A percentile compares a stretch with the other conserved stretches of the same genome.
Conservation (phyloP, 30 jellyfish, hydroid and myxozoan genomes). For the Hydractinia symbiolongicarpus region DNA sequence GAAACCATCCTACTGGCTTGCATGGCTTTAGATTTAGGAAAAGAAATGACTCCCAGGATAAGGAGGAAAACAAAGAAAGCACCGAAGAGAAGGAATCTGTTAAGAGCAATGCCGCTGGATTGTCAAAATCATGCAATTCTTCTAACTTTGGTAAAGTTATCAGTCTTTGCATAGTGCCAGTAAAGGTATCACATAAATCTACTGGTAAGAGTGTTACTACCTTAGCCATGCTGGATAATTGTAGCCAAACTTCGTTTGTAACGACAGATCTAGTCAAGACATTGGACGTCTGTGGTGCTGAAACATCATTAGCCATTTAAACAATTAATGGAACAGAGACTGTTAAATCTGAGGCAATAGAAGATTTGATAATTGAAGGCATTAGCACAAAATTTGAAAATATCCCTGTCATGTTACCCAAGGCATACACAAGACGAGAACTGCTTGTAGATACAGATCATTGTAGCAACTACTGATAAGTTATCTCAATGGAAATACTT, state of each 20-base stretch:
- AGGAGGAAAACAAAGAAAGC: background rate
- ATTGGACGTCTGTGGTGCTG: background rate
- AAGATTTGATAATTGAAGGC: background rate
- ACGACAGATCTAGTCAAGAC: conserved; percentile 13
- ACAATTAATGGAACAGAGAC: conserved; percentile 5
- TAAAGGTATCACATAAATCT: conserved; percentile 11
- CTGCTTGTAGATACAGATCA: conserved; percentile 15
- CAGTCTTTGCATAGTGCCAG: conserved; percentile 37
- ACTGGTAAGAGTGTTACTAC: background rate
- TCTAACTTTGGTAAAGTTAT: no score
- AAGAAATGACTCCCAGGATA: background rate
- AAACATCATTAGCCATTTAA: background rate
- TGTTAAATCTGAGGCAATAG: background rate
- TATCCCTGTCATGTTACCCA: conserved; percentile 10
- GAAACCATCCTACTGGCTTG: conserved; percentile 35
- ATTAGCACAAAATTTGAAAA: background rate
- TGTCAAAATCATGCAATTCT: no score
- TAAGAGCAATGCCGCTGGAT: no score
- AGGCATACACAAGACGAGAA: conserved; percentile 8
- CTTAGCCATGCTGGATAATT: conserved; percentile 26
- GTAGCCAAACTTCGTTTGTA: conserved; percentile 40
- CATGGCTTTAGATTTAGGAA: conserved; percentile 15
- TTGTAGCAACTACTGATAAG: conserved; percentile 9
- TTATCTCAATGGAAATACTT: conserved; percentile 9
- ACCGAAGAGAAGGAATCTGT: background rate